Evolutionary conservation across 2,888 invertebrate genomes (phyloP).

Genomic region (Drosophila eohydei): DNA sequence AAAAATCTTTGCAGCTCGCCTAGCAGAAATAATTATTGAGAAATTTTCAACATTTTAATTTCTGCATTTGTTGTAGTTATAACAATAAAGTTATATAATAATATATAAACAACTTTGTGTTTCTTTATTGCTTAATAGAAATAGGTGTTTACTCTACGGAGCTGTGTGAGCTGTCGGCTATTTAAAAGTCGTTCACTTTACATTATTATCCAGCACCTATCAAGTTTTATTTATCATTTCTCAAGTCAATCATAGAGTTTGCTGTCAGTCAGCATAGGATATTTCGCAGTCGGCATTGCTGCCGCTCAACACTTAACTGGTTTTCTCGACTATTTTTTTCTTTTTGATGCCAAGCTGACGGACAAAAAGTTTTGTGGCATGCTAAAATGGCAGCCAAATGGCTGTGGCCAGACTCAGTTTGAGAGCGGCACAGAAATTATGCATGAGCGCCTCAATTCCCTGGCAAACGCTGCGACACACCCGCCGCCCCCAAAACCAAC

Average conservation of each 20-base stretch:
- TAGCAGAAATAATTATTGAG: background rate
- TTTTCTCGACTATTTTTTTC: slow-evolving; percentile 6
- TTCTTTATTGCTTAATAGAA: too few species aligned
- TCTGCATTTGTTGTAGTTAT: too few species aligned
- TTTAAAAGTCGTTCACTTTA: background rate
- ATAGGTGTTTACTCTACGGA: background rate
- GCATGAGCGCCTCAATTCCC: slow-evolving; percentile 67
- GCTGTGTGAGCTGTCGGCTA: background rate
- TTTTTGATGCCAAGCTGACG: slow-evolving; percentile 16
- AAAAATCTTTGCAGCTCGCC: too few species aligned
- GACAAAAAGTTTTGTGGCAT: slow-evolving; percentile 53
- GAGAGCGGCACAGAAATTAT: slow-evolving; percentile 54
- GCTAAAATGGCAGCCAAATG: slow-evolving; percentile 56
- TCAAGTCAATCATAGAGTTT: background rate
- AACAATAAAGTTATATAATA: too few species aligned
- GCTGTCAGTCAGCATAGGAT: background rate
- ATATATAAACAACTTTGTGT: too few species aligned
- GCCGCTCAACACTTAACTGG: background rate
- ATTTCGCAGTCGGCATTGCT: background rate
- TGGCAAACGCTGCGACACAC: slow-evolving; percentile 41
- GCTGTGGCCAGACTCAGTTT: slow-evolving; percentile 45
- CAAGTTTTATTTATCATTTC: background rate
- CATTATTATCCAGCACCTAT: background rate
- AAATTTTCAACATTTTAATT: background rate
- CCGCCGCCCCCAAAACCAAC: background rate